Base-by-base conservation (phyloP, 2,113 vertebrate species). In the Melozone crissalis region DNA sequence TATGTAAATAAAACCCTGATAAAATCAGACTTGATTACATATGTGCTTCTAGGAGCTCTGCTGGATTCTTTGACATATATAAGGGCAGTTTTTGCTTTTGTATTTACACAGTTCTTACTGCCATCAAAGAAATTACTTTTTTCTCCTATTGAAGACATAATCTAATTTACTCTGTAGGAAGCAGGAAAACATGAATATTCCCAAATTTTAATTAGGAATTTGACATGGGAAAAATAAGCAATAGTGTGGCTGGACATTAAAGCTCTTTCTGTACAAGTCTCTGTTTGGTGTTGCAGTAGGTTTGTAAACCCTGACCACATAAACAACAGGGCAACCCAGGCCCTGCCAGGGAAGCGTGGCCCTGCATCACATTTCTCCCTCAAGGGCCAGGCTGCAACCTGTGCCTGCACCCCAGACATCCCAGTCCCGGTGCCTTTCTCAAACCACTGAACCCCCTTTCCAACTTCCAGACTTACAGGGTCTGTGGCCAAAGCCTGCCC, bases 351-450 rank as follows among this genome's bases (percentile, higher is more conserved):
- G 15, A 71, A 28, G 31, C 12, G 0, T 33, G 43, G 18, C 78
- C 51, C 39, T 71, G 66, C 52, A 67, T n/a, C 28, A 24, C n/a
- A 5, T 61, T 84, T 37, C 73, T 49, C 9, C 37, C 12, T 18
- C 0, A 0, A 46, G 21, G 63, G 10, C 14, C 0, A 2, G 28
- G n/a, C 4, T 51, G 13, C 22, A n/a, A 28, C 47, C 47, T 58
- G 11, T 78, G 55, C 30, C n/a, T 63, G 35, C n/a, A 74, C 5
- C 21, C 33, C 41, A 6, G 2, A 22, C 31, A 74, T n/a, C 43
- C 23, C 19, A 43, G 2, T 19, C 23, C 43, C 23, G 24, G 23
- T 39, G 18, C 28, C 20, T 67, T 87, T 77, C 41, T 61, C 31
- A 62, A 87, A 37, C n/a, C 1, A 2, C 14, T 73, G 44, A 89